Percentiles rank a stretch among this genome's conserved stretches.
These are phyloP conservation scores for Lasioglossum oenotherae DNA, from an alignment of 2,888 invertebrate species.

Conservation along the genomic window DNA sequence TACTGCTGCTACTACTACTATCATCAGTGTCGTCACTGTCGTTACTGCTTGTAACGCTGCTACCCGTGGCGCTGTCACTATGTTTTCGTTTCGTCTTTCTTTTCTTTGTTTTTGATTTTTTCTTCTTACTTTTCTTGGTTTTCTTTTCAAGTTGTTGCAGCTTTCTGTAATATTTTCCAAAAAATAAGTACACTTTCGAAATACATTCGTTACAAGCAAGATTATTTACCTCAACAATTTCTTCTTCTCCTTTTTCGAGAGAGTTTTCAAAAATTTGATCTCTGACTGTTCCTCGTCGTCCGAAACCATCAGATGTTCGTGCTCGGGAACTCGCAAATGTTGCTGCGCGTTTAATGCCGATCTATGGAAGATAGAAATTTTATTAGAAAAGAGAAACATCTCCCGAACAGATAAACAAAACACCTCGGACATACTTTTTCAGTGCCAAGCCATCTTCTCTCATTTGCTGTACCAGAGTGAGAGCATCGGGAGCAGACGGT, in stretches of 20 bases:
- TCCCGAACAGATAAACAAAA: neutral
- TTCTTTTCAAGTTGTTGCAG: conserved; percentile 89
- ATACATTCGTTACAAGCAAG: neutral
- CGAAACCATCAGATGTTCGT: conserved; percentile 84
- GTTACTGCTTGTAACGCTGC: conserved; percentile 13
- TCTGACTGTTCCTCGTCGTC: conserved; percentile 87
- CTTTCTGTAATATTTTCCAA: neutral
- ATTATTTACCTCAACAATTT: conserved; percentile 91
- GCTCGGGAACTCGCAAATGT: conserved; percentile 87
- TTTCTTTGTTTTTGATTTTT: conserved; percentile 66
- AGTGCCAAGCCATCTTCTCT: conserved; percentile 95
- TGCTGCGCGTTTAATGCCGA: conserved; percentile 84
- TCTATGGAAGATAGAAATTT: conserved; percentile 62
- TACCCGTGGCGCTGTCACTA: conserved; percentile 27
- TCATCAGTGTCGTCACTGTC: conserved; percentile 9
- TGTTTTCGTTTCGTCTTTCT: conserved; percentile 48
- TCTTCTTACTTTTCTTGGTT: conserved; percentile 80
- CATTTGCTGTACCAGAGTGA: conserved; percentile 94
- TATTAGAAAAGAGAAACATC: neutral
- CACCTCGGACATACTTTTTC: conserved; percentile 87
- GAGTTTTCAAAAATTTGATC: conserved; percentile 92
- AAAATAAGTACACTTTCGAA: neutral
- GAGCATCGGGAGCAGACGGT: conserved; percentile 89
- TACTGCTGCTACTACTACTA: neutral
- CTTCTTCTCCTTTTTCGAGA: conserved; percentile 95